A percentile compares a stretch with the other conserved stretches of the same genome.
Conservation (phyloP, 2,797 vertebrate genomes). For the Macroramphosus scolopax region DNA sequence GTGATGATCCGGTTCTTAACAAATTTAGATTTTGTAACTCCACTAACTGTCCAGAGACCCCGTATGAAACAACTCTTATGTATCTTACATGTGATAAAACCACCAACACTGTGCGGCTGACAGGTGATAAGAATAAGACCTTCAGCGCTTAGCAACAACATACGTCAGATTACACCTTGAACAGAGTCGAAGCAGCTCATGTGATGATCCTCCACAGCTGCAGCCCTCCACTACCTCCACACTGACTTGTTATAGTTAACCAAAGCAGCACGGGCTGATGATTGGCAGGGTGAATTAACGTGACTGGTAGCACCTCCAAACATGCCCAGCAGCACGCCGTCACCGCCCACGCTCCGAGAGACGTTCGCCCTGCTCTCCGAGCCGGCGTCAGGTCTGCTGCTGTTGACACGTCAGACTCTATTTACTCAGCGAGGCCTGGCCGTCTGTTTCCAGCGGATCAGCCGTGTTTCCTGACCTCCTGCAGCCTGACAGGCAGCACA, state of each 20-base stretch:
- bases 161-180: conserved; percentile 3
- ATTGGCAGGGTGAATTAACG: conserved; percentile 57
- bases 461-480: conserved; percentile 11
- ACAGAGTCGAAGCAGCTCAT: background rate
- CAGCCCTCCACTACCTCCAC: conserved; percentile 5
- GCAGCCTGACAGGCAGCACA: conserved; percentile 3
- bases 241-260: conserved; percentile 21
- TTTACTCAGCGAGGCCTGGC: conserved; percentile 47
- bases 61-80: no score
- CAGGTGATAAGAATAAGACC: no score
- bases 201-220: conserved; percentile 9
- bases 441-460: conserved; percentile 35
- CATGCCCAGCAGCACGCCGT: conserved; percentile 54
- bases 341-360: conserved; percentile 44
- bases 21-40: no score
- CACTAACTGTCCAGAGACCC: no score
- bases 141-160: no score
- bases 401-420: conserved; percentile 51
- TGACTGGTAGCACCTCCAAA: conserved; percentile 64
- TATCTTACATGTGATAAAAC: no score
- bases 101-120: no score
- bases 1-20: no score
- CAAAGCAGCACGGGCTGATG: conserved; percentile 28
- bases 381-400: conserved; percentile 45
- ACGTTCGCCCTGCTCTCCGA: conserved; percentile 48